phyloP scores from a whole-genome alignment of 2,888 invertebrate species.

The Pammene fasciana region DNA sequence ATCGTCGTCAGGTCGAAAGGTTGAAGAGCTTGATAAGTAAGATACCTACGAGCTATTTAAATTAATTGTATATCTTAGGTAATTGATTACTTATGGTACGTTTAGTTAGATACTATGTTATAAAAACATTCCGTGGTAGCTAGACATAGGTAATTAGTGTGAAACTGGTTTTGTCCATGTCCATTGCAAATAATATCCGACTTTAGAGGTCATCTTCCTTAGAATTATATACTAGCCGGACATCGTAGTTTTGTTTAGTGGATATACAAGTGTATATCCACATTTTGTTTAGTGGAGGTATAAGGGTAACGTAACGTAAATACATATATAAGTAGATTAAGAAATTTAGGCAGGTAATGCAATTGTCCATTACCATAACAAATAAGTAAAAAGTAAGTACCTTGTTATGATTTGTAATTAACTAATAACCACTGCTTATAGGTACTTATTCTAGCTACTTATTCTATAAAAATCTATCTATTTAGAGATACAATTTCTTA shows the following conservation, averaged over 20 bases:
- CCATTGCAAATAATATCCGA: conserved; percentile 23
- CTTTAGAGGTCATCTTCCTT: conserved; percentile 24
- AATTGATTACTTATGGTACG: conserved; percentile 9
- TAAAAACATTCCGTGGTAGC: conserved; percentile 10
- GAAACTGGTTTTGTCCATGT: conserved; percentile 22
- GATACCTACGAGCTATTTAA: conserved; percentile 19
- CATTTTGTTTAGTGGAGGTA: too few relatives aligned
- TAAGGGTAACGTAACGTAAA: too few relatives aligned
- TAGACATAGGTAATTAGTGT: conserved; percentile 10
- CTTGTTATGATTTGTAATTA: too few relatives aligned
- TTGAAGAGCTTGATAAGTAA: conserved; percentile 16
- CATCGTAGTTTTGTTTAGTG: neutral
- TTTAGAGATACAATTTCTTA: too few relatives aligned
- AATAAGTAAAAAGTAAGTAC: too few relatives aligned
- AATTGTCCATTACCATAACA: too few relatives aligned
- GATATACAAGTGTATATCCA: neutral
- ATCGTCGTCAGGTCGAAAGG: conserved; percentile 25
- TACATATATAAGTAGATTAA: too few relatives aligned
- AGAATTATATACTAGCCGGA: neutral
- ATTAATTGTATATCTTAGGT: neutral
- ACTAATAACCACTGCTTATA: too few relatives aligned
- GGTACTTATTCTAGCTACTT: too few relatives aligned
- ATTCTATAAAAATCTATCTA: too few relatives aligned
- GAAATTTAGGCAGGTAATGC: too few relatives aligned
- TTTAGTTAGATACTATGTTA: conserved; percentile 28